Evolutionary conservation across 2,113 vertebrate species (phyloP).

Genomic region (Acinonyx jubatus): DNA sequence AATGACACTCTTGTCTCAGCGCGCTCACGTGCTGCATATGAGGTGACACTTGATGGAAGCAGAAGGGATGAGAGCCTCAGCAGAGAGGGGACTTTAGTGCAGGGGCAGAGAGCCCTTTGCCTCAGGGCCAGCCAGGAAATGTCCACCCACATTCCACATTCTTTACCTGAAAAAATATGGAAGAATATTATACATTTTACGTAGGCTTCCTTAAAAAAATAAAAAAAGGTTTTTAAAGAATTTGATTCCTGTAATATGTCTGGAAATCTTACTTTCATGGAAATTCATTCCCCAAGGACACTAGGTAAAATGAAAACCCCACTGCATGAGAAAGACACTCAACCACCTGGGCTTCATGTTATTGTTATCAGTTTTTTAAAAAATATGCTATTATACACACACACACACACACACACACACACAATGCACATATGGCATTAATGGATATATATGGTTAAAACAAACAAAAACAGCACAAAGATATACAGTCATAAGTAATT

Average conservation of each 20-base stretch:
- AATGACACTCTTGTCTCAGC: background rate
- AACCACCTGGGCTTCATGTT: background rate
- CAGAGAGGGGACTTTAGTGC: background rate
- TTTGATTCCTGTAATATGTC: background rate
- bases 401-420: background rate
- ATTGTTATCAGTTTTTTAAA: background rate
- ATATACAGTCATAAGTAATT: too few species aligned
- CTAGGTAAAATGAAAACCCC: background rate
- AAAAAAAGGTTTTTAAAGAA: background rate
- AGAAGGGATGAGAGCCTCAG: too few species aligned
- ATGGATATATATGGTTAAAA: background rate
- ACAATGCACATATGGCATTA: background rate
- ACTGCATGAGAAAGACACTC: background rate
- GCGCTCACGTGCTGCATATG: accelerated
- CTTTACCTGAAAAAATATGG: background rate
- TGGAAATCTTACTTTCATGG: background rate
- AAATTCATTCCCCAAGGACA: background rate
- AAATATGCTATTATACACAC: background rate
- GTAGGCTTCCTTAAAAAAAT: background rate
- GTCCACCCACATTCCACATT: background rate
- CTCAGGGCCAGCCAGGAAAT: background rate
- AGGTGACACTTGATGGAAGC: background rate
- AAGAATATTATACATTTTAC: background rate
- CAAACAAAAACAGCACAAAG: background rate
- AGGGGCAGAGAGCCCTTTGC: background rate